Base-by-base conservation (phyloP, 2,888 invertebrate genomes). In the Drosophila robusta region DNA sequence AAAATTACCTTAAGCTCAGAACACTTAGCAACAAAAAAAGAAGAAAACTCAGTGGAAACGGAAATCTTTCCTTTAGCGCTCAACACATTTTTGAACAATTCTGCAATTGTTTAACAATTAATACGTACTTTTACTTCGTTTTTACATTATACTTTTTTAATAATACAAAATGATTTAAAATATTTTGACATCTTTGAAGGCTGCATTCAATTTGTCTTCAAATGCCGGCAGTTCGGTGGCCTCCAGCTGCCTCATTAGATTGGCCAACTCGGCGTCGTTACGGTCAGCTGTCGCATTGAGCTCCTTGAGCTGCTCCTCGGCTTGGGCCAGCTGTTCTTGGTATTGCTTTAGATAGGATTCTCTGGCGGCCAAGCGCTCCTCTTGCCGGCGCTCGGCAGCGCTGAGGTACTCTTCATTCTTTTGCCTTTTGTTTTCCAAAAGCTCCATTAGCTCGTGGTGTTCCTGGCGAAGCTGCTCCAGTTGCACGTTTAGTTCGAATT, bases 381-480 rank as follows among this genome's bases (percentile, higher is more conserved):
- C 24, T 11, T 83, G 86, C 7, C 65, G 50, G 6, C 54, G 26
- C 46, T 90, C 90, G 14, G 76, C 80, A 4, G 56, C 26, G 5
- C 46, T 29, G 32, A 90, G 74, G 0, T 60, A 58, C 0, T 79
- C 52, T 8, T 85, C 78, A 45, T 78, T 83, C 12, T 72, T 41
- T 2, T 61, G 38, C 4, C 57, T 41, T 18, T 70, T 39, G 26
- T 22, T 44, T 0, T 46, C 11, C 24, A 78, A 8, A 14, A 56
- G 22, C 3, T 65, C 32, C 2, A 38, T 32, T 3, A 68, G 55
- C 2, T 71, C 47, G 1, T 44, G 26, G 2, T 64, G 46, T 2
- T 52, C 5, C 6, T 34, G 39, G 11, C 70, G 50, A 2, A 72
- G 42, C 14, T 70, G 65, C n/a, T 66, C 69, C 0, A 70, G 14